Percentiles rank a stretch among this genome's conserved stretches.
Evolutionary conservation across 1,140 invertebrate species (phyloP).

Genomic region (Atta colombica): DNA sequence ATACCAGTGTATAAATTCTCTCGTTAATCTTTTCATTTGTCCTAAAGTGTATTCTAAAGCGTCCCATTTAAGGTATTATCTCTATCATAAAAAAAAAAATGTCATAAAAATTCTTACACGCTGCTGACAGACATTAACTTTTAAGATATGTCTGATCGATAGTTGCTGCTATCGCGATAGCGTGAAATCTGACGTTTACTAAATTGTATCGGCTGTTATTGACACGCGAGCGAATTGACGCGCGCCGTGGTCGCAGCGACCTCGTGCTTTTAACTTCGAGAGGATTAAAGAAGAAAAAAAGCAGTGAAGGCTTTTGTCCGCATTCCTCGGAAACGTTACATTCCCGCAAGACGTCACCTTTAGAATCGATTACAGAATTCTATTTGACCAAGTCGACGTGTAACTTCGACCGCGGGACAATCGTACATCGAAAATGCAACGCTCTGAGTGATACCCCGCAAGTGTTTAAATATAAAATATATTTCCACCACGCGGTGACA

Average conservation of each 20-base stretch:
- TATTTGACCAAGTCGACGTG: neutral
- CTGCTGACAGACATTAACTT: neutral
- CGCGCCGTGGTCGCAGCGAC: neutral
- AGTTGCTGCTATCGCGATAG: neutral
- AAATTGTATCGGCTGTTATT: conserved; percentile 23
- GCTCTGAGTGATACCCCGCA: conserved; percentile 46
- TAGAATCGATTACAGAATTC: neutral
- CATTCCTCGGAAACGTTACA: neutral
- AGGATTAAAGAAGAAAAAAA: conserved; percentile 11
- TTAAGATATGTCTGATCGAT: neutral
- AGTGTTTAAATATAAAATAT: conserved; percentile 56
- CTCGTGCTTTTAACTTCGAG: neutral
- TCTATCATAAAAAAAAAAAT: neutral
- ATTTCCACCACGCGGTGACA: conserved; percentile 18
- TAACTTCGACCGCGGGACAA: conserved; percentile 6
- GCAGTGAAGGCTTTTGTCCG: neutral
- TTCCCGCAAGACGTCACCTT: neutral
- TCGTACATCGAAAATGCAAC: conserved; percentile 36
- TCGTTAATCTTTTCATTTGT: conserved; percentile 31
- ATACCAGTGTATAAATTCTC: conserved; percentile 34
- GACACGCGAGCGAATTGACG: conserved; percentile 26
- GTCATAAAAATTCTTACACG: neutral
- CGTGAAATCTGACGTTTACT: conserved; percentile 40
- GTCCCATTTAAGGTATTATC: neutral
- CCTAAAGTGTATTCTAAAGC: neutral